Base-by-base conservation (phyloP, 1,140 invertebrate genomes). In the Drosophila santomea region DNA sequence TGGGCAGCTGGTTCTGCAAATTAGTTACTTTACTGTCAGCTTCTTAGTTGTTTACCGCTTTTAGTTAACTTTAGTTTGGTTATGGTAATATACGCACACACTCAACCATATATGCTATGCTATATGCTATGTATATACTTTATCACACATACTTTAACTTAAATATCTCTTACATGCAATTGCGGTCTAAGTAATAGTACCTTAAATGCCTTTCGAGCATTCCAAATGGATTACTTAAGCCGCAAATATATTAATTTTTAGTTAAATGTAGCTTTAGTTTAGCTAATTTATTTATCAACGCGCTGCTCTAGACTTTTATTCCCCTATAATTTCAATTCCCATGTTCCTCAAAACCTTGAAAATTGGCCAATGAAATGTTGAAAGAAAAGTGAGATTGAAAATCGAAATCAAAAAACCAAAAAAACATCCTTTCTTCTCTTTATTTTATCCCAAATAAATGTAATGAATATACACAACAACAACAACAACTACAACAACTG, bases 401-500 rank as follows among this genome's bases (percentile, higher is more conserved):
- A 50, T 39, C n/a, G 20, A 20, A 20, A 20, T 20, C 20, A 20
- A 20, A 62, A 66, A 69, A 51, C 12, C 47, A 61, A 62, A 54
- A 54, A 43, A 36, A 52, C 32, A 51, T 51, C 59, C 43, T 69
- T 57, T 71, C 35, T 71, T 41, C 68, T 69, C 25, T 71, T 56
- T 69, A 57, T 71, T 71, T 71, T 69, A 71, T 71, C 8, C n/a
- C n/a, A 48, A 55, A 62, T 14, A 51, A 59, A 54, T 39, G 60
- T 48, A 41, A 39, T 36, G 45, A 39, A 52, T 12, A 59, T 41
- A 52, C 56, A 54, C 48, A 54, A 77, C 63, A 80, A 76, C 63
- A 80, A 76, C 60, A 72, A 80, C 59, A 44, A 60, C 50, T 28
- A 23, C 56, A 51, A 67, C n/a, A 51, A 67, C n/a, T 25, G 14